A percentile compares a stretch with the other conserved stretches of the same genome.
Conservation (phyloP, 1,140 invertebrate species). For the Aphelenchoides besseyi region DNA sequence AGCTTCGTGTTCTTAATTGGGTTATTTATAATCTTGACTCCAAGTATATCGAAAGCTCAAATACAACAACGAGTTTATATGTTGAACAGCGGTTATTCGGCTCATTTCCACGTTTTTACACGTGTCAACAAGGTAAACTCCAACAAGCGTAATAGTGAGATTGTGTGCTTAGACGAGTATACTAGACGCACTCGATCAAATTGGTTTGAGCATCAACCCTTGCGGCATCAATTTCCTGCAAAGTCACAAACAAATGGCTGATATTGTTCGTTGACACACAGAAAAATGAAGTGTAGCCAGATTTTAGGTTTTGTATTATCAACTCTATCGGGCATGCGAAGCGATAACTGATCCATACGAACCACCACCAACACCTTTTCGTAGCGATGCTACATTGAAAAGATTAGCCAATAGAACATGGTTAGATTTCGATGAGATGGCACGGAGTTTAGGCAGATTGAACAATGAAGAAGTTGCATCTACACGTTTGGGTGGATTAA, state of each 20-base stretch:
- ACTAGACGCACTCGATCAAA: background rate
- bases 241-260: background rate
- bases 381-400: background rate
- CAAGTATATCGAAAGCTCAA: too few species aligned
- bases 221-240: slow-evolving; percentile 2
- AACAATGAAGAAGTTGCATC: too few species aligned
- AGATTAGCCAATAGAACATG: background rate
- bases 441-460: background rate
- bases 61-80: background rate
- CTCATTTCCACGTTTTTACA: slow-evolving; percentile 6
- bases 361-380: background rate
- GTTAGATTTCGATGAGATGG: background rate
- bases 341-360: background rate
- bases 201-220: background rate
- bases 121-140: slow-evolving; percentile 1
- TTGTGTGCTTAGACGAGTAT: background rate
- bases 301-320: background rate
- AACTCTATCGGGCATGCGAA: background rate
- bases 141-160: background rate
- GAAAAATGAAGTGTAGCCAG: background rate
- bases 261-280: background rate
- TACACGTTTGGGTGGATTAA: too few species aligned
- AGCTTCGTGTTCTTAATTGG: too few species aligned
- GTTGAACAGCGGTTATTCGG: background rate
- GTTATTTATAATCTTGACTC: too few species aligned